These are phyloP conservation scores for Rhopalosiphum maidis DNA, from an alignment of 1,140 invertebrate species.

Conservation along the genomic window DNA sequence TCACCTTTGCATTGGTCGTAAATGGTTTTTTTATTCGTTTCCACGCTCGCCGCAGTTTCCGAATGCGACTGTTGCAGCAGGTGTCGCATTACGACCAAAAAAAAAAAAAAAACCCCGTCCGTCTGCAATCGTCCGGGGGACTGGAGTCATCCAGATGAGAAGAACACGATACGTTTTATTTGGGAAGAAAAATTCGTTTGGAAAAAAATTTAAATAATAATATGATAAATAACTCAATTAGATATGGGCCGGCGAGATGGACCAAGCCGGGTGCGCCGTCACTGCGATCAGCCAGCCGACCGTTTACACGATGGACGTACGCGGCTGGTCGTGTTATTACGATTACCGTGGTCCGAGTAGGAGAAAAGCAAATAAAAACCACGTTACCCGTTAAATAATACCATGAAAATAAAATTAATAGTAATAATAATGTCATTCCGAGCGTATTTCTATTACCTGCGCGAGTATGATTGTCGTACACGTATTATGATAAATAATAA, in stretches of 20 bases:
- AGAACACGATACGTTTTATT: not conserved
- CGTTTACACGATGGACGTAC: constrained; percentile 23
- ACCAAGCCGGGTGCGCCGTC: constrained; percentile 32
- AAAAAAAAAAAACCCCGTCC: not conserved
- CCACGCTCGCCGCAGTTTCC: not conserved
- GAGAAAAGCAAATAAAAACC: not conserved
- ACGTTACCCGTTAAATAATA: not conserved
- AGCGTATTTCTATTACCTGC: not conserved
- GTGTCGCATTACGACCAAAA: not conserved
- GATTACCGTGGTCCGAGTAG: not conserved
- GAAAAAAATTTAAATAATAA: not conserved
- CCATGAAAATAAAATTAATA: not conserved
- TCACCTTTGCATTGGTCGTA: not conserved
- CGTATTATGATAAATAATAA: not conserved
- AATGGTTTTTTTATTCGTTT: not conserved
- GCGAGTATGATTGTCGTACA: not conserved
- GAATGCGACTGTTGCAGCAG: not conserved
- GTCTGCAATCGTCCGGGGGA: not conserved
- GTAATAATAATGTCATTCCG: not conserved
- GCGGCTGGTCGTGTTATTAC: constrained; percentile 24
- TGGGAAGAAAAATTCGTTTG: not conserved
- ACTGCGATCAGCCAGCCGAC: constrained; percentile 34
- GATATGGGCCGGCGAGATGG: too few relatives aligned
- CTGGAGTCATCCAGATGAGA: not conserved
- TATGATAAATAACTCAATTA: constrained; percentile 34